These are phyloP conservation scores for Pristionchus fissidentatus DNA, from an alignment of 2,888 invertebrate genomes.

Conservation along the genomic window DNA sequence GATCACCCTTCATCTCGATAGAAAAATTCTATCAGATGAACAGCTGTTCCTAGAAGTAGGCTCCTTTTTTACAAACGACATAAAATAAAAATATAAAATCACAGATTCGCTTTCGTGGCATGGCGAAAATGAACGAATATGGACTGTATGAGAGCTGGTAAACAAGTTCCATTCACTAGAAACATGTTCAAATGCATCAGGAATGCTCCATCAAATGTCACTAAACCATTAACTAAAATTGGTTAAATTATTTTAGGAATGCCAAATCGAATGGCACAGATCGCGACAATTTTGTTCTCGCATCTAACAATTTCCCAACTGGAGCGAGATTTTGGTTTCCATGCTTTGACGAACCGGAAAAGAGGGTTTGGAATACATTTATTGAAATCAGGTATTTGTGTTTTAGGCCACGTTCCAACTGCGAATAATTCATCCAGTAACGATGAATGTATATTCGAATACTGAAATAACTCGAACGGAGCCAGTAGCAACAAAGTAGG, in stretches of 20 bases:
- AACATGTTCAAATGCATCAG: too few relatives aligned
- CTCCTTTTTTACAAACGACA: too few relatives aligned
- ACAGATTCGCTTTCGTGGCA: neutral
- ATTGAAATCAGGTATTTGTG: neutral
- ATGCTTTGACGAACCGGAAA: neutral
- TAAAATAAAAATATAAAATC: neutral
- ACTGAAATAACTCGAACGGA: neutral
- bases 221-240: neutral
- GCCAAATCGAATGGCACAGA: neutral
- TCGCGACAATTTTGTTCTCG: neutral
- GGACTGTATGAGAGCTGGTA: constrained; percentile 13
- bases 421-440: neutral
- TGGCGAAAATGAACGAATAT: neutral
- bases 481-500: too few relatives aligned
- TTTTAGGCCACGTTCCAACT: neutral
- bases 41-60: neutral
- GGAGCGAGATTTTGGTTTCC: constrained; percentile 6
- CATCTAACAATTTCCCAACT: neutral
- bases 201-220: neutral
- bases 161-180: too few relatives aligned
- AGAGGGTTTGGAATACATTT: neutral
- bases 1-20: neutral
- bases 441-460: neutral
- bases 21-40: neutral
- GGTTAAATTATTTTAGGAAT: neutral